Evolutionary conservation across 2,888 invertebrate genomes (phyloP), one percentile per base, ranked within the genome.

Genomic region (Choreutis nemorana): DNA sequence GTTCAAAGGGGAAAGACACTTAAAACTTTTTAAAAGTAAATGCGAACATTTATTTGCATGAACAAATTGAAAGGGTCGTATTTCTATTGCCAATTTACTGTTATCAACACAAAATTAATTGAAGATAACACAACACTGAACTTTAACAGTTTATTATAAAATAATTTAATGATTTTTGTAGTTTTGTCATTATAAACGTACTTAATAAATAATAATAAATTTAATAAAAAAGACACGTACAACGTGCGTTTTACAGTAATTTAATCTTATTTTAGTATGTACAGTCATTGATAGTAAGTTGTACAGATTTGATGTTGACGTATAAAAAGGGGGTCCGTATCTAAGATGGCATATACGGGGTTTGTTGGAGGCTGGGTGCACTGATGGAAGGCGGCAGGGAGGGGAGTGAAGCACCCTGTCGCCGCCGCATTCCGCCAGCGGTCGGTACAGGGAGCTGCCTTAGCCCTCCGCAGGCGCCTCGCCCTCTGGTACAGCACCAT

Each of bases 241-340:
- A 72, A 77, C 72, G 72, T 73, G 72, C 66, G 66, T 73, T 66
- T 62, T 60, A 75, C 73, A 77, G 73, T 75, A 58, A 61, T 75
- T 70, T 70, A 73, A 73, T 72, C 73, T 77, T 77, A 75, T 55
- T 67, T 63, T 65, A 71, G 62, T 75, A 77, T 75, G 73, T 77
- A 75, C 73, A 77, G 66, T 66, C 60, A 66, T 56, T 48, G 66
- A 55, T 65, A 58, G 60, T 55, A 53, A 52, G 50, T 68, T 70
- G 73, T 75, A 75, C 73, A 77, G 64, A 56, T n/a, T n/a, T n/a
- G n/a, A n/a, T n/a, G n/a, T n/a, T n/a, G 52, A 56, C 59, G 68
- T 75, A 73, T 72, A 75, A 75, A 75, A 72, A 64, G 52, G 58
- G 60, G 64, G 50, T 70, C 71, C 75, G 77, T 68, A 67, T 60